Conservation (phyloP, 2,888 invertebrate genomes). For the Sinopyrophorus schimmeli region DNA sequence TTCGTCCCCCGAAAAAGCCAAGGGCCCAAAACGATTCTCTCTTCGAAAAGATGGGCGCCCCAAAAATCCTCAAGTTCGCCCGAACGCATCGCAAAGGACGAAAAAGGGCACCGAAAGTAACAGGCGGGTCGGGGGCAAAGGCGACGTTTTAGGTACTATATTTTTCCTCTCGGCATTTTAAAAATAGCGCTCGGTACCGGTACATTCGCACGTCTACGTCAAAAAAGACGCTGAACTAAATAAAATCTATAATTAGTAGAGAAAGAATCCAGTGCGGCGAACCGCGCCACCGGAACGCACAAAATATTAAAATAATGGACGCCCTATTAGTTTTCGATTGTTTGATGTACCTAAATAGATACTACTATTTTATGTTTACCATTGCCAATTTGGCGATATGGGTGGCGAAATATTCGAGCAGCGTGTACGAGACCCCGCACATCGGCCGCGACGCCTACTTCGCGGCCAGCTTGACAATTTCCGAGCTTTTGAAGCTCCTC, state of each 20-base stretch:
- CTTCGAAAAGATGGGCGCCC: too few relatives aligned
- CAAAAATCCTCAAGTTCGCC: too few relatives aligned
- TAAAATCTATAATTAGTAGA: slow-evolving; percentile 1
- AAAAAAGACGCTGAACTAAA: too few relatives aligned
- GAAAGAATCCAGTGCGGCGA: background rate
- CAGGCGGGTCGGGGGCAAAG: too few relatives aligned
- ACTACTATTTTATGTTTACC: slow-evolving; percentile 19
- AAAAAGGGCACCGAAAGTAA: too few relatives aligned
- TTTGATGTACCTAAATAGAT: slow-evolving; percentile 14
- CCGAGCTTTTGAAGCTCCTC: slow-evolving; percentile 14
- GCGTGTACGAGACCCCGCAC: slow-evolving; percentile 9
- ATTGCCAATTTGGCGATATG: slow-evolving; percentile 17
- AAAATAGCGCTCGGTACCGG: too few relatives aligned
- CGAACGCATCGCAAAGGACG: too few relatives aligned
- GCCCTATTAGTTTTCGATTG: slow-evolving; percentile 17
- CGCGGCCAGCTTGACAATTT: slow-evolving; percentile 10
- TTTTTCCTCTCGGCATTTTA: too few relatives aligned
- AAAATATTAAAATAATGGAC: slow-evolving; percentile 18
- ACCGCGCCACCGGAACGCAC: background rate
- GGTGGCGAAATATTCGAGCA: slow-evolving; percentile 10
- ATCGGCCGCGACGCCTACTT: slow-evolving; percentile 9
- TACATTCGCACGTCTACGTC: too few relatives aligned
- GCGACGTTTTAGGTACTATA: too few relatives aligned
- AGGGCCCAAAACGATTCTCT: too few relatives aligned
- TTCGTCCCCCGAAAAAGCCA: too few relatives aligned